Conservation (phyloP, 2,113 vertebrate species). For the Onychostoma macrolepis region DNA sequence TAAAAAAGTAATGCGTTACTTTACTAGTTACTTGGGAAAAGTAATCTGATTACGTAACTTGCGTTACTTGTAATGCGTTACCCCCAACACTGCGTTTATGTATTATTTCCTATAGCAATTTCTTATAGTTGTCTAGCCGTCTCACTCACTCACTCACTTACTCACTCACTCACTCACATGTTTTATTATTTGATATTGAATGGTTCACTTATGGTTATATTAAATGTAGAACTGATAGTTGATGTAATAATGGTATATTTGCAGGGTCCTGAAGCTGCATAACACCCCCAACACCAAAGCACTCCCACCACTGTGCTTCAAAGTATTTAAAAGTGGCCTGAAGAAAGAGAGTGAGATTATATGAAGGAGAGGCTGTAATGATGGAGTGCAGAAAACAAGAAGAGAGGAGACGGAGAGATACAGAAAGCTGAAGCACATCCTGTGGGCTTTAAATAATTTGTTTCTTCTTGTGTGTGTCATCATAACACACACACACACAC, state of each 20-base stretch:
- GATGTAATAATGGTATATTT: neutral
- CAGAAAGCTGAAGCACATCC: conserved; percentile 32
- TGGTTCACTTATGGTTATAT: neutral
- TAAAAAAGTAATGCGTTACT: too few species aligned
- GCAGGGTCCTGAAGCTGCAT: neutral
- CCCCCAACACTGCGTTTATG: too few species aligned
- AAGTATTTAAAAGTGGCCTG: neutral
- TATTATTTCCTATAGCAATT: too few species aligned
- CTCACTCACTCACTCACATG: too few species aligned
- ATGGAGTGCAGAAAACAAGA: conserved; percentile 26
- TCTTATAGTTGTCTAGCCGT: too few species aligned
- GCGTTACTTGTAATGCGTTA: too few species aligned
- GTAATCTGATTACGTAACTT: too few species aligned
- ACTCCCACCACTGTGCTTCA: neutral
- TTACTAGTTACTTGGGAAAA: too few species aligned
- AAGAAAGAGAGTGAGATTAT: neutral
- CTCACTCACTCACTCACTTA: too few species aligned
- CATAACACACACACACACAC: conserved; percentile 1
- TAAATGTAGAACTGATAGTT: neutral
- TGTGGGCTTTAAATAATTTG: too few species aligned
- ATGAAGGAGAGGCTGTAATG: neutral
- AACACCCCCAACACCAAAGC: neutral
- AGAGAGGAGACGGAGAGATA: conserved; percentile 9
- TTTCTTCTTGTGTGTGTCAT: too few species aligned
- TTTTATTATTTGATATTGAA: neutral